Evolutionary conservation across 2,888 invertebrate genomes (phyloP).

Genomic region (Pediacus dermestoides): DNA sequence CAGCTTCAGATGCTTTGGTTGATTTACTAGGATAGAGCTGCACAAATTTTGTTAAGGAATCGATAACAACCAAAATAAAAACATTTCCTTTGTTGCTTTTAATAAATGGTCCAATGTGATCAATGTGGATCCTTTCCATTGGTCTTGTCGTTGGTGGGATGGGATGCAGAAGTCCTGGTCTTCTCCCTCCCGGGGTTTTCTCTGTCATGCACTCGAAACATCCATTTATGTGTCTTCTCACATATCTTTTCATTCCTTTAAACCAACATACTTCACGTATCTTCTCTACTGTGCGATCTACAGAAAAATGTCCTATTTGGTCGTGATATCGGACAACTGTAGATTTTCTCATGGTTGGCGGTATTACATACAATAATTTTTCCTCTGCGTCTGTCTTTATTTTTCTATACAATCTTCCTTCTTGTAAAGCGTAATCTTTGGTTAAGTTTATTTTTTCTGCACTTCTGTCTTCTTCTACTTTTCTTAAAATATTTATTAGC

Average conservation of each 20-base stretch:
- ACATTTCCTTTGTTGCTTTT: conserved; percentile 14
- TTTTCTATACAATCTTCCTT: conserved; percentile 13
- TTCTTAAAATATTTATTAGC: conserved; percentile 16
- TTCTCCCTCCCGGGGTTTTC: conserved; percentile 18
- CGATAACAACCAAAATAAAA: conserved; percentile 16
- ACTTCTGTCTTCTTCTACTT: conserved; percentile 8
- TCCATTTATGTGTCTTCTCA: conserved; percentile 18
- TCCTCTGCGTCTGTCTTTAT: conserved; percentile 11
- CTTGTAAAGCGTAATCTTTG: conserved; percentile 16
- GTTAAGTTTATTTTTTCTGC: conserved; percentile 12
- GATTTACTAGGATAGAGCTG: conserved; percentile 14
- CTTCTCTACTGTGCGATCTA: conserved; percentile 14
- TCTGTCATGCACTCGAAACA: conserved; percentile 20
- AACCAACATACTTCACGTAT: conserved; percentile 20
- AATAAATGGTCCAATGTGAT: conserved; percentile 24
- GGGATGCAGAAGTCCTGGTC: conserved; percentile 16
- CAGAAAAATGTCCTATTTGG: conserved; percentile 16
- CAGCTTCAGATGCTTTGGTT: conserved; percentile 12
- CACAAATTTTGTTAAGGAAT: conserved; percentile 19
- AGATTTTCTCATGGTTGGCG: conserved; percentile 21
- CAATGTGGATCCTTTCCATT: conserved; percentile 21
- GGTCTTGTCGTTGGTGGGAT: conserved; percentile 17
- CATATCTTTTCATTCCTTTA: conserved; percentile 15
- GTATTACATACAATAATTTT: conserved; percentile 20
- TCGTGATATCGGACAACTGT: conserved; percentile 20